Evolutionary conservation across 2,888 invertebrate genomes (phyloP).

Genomic region (Machimus rusticus): DNA sequence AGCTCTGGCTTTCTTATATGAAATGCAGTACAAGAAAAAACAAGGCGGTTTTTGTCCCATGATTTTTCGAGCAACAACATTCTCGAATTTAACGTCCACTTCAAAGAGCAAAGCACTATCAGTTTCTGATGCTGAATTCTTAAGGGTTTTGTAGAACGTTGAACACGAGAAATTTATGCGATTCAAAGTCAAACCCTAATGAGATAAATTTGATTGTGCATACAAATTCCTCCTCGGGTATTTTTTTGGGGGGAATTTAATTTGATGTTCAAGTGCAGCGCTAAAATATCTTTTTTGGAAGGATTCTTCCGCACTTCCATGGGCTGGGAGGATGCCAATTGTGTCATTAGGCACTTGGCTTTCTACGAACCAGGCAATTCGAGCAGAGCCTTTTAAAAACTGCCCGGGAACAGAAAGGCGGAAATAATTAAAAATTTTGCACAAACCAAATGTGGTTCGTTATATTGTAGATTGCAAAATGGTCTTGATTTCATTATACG

Average conservation of each 20-base stretch:
- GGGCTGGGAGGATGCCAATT: background rate
- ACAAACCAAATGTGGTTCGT: background rate
- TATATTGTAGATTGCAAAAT: background rate
- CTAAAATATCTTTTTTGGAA: background rate
- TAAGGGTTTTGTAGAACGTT: background rate
- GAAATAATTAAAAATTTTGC: background rate
- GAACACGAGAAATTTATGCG: background rate
- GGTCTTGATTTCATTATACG: background rate
- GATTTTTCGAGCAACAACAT: background rate
- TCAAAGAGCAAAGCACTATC: background rate
- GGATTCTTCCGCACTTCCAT: background rate
- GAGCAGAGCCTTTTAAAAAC: background rate
- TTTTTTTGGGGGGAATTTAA: background rate
- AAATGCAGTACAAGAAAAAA: background rate
- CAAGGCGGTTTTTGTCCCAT: background rate
- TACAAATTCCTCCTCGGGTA: background rate
- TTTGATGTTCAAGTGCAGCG: background rate
- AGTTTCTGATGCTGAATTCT: background rate
- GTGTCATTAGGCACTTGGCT: background rate
- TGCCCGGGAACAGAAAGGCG: background rate
- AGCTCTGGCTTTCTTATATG: background rate
- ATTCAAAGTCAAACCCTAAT: background rate
- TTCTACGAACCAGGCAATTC: background rate
- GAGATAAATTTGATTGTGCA: background rate
- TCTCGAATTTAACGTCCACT: background rate